These are phyloP conservation scores for Antitype chi DNA, from an alignment of 2,888 invertebrate genomes.

Conservation along the genomic window DNA sequence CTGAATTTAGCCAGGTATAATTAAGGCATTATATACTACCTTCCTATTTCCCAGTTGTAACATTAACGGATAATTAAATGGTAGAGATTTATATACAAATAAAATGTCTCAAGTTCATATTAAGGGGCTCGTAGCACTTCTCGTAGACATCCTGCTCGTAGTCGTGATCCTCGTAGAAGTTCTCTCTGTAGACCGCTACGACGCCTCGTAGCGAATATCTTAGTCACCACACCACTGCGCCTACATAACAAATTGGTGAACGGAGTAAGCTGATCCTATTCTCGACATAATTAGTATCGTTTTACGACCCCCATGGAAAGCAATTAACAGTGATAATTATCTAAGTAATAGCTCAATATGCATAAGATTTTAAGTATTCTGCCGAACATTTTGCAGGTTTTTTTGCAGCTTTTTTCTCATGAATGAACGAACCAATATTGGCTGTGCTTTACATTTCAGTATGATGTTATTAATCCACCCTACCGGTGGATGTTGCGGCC, in stretches of 20 bases:
- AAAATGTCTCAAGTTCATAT: conserved; percentile 7
- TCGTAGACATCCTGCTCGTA: conserved; percentile 30
- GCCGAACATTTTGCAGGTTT: background rate
- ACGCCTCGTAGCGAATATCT: background rate
- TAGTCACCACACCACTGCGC: background rate
- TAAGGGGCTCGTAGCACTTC: conserved; percentile 21
- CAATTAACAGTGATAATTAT: conserved; percentile 30
- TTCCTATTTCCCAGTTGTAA: conserved; percentile 22
- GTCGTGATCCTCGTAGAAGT: background rate
- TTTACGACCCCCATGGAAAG: conserved; percentile 24
- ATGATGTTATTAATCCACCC: conserved; percentile 31
- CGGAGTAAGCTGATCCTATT: conserved; percentile 27
- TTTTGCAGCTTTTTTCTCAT: background rate
- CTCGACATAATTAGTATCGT: conserved; percentile 21
- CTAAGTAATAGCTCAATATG: conserved; percentile 31
- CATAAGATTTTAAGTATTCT: conserved; percentile 28
- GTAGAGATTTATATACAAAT: background rate
- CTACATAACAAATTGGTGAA: conserved; percentile 7
- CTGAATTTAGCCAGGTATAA: conserved; percentile 12
- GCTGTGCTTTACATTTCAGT: conserved; percentile 24
- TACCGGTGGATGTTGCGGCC: conserved; percentile 23
- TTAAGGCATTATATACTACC: background rate
- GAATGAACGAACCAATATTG: conserved; percentile 14
- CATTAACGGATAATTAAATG: conserved; percentile 2
- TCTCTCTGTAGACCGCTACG: conserved; percentile 29